These are phyloP conservation scores for Lucifuga dentata DNA, from an alignment of 2,113 vertebrate species.

Conservation along the genomic window DNA sequence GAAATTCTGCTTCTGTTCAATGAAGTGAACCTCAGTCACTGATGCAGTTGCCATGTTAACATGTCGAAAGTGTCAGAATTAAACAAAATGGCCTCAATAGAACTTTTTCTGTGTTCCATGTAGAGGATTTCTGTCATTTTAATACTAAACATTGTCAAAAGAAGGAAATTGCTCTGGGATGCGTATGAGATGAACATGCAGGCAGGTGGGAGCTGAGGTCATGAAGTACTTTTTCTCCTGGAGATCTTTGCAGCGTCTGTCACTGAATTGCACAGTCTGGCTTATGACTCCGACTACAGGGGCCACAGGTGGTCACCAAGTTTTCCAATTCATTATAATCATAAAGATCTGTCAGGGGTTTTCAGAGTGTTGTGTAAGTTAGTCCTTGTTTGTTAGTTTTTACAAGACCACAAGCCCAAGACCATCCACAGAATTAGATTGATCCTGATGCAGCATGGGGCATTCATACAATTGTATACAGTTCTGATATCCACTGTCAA, in stretches of 20 bases:
- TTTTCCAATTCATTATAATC: too few species aligned
- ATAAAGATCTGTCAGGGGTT: too few species aligned
- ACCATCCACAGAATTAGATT: too few species aligned
- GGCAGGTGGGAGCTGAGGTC: conserved; percentile 23
- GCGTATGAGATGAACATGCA: conserved; percentile 20
- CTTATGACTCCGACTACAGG: not conserved
- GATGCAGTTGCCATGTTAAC: too few species aligned
- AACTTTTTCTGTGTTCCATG: not conserved
- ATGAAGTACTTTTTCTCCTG: conserved; percentile 11
- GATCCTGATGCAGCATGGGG: too few species aligned
- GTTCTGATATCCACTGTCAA: too few species aligned
- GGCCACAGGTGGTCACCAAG: not conserved
- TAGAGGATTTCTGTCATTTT: conserved; percentile 3
- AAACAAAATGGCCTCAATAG: not conserved
- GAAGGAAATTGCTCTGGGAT: conserved; percentile 18
- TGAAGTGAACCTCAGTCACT: too few species aligned
- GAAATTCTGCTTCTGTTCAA: too few species aligned
- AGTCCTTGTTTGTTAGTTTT: too few species aligned
- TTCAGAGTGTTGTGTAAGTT: too few species aligned
- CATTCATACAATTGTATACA: too few species aligned
- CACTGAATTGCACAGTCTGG: not conserved
- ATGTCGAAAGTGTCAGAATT: conserved; percentile 19
- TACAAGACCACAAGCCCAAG: too few species aligned
- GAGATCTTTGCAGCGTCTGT: not conserved
- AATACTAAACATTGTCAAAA: not conserved